phyloP scores from a whole-genome alignment of 2,797 vertebrate species.

The Cirrhinus molitorella region DNA sequence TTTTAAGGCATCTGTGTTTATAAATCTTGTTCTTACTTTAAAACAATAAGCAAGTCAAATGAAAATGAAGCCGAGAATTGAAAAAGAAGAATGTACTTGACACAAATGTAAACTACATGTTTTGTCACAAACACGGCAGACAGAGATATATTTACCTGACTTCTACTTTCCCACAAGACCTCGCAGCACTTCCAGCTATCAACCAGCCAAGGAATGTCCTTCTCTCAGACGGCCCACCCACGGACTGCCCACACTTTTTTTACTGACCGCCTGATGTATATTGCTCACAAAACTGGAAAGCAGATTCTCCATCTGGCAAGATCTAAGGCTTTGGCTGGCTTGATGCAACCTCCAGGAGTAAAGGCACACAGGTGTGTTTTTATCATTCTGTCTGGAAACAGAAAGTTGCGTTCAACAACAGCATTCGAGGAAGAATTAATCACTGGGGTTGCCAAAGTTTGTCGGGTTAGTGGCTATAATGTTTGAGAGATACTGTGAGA shows the following conservation, averaged over 20 bases:
- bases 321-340: background rate
- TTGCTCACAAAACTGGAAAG: conserved; percentile 19
- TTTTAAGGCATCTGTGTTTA: background rate
- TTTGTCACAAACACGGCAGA: conserved; percentile 13
- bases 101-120: background rate
- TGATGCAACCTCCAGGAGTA: conserved; percentile 1
- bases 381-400: conserved; percentile 6
- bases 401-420: conserved; percentile 3
- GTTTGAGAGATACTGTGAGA: background rate
- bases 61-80: conserved; percentile 8
- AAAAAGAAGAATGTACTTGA: conserved; percentile 20
- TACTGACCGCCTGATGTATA: conserved; percentile 16
- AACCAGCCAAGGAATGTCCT: background rate
- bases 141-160: conserved; percentile 27
- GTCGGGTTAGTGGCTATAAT: background rate
- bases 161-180: conserved; percentile 13
- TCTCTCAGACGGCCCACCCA: conserved; percentile 27
- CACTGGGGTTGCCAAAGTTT: conserved; percentile 14
- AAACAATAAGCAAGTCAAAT: background rate
- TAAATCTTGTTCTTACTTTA: background rate
- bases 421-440: background rate
- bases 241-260: background rate
- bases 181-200: conserved; percentile 20
- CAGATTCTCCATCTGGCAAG: conserved; percentile 28
- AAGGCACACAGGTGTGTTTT: conserved; percentile 10